Evolutionary conservation across 2,113 vertebrate species (phyloP).

Genomic region (Phainopepla nitens): DNA sequence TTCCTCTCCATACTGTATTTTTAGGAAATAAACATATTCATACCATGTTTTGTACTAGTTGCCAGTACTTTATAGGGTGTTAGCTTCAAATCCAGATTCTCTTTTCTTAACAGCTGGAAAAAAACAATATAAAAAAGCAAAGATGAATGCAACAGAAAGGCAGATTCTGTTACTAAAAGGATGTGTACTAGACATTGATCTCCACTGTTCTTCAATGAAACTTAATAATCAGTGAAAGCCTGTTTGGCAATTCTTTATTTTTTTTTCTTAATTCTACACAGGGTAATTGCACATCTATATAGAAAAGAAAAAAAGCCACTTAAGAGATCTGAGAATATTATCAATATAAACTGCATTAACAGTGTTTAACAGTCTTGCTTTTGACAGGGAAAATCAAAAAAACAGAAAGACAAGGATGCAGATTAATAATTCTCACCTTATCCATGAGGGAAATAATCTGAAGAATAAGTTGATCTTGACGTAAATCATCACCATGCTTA

Average conservation of each 20-base stretch:
- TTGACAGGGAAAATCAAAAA: neutral
- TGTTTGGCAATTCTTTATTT: neutral
- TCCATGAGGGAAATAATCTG: conserved; percentile 99
- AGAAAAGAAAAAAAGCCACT: neutral
- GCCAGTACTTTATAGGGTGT: conserved; percentile 97
- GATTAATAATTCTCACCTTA: conserved; percentile 76
- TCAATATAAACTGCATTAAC: neutral
- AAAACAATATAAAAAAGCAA: neutral
- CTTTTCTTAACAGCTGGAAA: conserved; percentile 88
- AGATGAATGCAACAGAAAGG: neutral
- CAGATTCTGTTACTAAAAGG: neutral
- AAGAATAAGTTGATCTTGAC: conserved; percentile 97
- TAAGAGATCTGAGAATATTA: neutral
- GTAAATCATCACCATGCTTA: conserved; percentile 95
- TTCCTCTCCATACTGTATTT: neutral
- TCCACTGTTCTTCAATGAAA: neutral
- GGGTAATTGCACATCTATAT: neutral
- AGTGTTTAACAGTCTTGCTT: neutral
- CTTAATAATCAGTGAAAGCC: neutral
- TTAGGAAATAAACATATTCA: neutral
- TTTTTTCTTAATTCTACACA: neutral
- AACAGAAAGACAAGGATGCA: neutral
- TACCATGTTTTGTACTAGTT: conserved; percentile 97
- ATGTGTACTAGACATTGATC: neutral
- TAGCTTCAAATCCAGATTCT: conserved; percentile 96